Conservation (phyloP, 2,113 vertebrate genomes). For the Poecile atricapillus region DNA sequence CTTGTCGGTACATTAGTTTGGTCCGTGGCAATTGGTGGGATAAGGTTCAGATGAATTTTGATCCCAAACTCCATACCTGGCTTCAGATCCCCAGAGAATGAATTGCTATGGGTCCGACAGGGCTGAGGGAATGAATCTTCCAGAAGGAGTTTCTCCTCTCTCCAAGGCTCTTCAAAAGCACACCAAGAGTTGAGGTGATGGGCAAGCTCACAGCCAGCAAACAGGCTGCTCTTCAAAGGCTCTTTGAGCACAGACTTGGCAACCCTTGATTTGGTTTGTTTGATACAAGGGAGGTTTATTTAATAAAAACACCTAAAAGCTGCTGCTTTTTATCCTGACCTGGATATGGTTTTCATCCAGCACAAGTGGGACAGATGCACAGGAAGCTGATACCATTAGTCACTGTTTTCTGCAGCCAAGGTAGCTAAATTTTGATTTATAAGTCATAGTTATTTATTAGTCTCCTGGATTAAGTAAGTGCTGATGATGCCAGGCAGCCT, state of each 20-base stretch:
- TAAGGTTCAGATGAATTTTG: not conserved
- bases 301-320: not conserved
- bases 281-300: not conserved
- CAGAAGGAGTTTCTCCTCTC: not conserved
- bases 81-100: not conserved
- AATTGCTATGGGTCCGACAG: fast-evolving
- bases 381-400: not conserved
- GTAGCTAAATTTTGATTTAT: not conserved
- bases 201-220: not conserved
- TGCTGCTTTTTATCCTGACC: not conserved
- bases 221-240: not conserved
- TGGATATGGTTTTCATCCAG: not conserved
- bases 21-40: not conserved
- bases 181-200: not conserved
- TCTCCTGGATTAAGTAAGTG: not conserved
- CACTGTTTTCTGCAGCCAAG: not conserved
- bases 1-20: not conserved
- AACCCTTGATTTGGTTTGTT: not conserved
- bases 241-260: not conserved
- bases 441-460: not conserved
- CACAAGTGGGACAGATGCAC: not conserved
- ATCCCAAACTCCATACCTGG: not conserved
- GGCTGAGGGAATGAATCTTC: not conserved
- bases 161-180: not conserved
- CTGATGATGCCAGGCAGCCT: not conserved